These are phyloP conservation scores for Pongo abelii DNA, from an alignment of 2,113 vertebrate species.

Conservation along the genomic window DNA sequence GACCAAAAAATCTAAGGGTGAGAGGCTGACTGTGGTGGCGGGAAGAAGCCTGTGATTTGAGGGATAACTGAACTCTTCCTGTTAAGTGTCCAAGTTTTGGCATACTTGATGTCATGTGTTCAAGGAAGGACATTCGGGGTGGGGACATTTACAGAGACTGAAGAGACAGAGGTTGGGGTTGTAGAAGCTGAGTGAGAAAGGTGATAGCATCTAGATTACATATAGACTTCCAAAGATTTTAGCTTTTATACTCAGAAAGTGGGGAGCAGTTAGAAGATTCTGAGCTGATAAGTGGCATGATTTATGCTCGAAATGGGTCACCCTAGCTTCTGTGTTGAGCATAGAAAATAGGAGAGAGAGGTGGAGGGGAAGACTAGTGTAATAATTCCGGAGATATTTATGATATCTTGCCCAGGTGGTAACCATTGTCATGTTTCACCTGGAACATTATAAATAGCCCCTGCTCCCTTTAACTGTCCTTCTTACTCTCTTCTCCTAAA, in stretches of 20 bases:
- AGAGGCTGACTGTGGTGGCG: background rate
- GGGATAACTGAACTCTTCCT: background rate
- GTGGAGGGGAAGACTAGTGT: background rate
- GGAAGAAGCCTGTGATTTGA: background rate
- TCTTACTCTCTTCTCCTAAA: background rate
- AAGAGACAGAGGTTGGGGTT: background rate
- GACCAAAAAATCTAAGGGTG: background rate
- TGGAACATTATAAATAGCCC: background rate
- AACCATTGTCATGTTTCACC: background rate
- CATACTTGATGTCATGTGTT: background rate
- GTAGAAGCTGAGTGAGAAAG: background rate
- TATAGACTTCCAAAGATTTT: background rate
- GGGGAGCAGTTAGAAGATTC: background rate
- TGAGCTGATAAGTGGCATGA: background rate
- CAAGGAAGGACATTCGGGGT: background rate
- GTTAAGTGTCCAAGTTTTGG: background rate
- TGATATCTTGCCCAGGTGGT: rapidly evolving
- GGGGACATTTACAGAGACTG: background rate
- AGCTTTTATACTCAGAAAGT: background rate
- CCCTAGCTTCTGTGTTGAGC: background rate
- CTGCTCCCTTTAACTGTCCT: background rate
- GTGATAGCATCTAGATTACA: background rate
- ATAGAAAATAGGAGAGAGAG: background rate
- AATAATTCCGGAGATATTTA: background rate
- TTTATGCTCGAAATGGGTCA: background rate